Conservation (phyloP, 1,140 invertebrate species). For the Fopius arisanus region DNA sequence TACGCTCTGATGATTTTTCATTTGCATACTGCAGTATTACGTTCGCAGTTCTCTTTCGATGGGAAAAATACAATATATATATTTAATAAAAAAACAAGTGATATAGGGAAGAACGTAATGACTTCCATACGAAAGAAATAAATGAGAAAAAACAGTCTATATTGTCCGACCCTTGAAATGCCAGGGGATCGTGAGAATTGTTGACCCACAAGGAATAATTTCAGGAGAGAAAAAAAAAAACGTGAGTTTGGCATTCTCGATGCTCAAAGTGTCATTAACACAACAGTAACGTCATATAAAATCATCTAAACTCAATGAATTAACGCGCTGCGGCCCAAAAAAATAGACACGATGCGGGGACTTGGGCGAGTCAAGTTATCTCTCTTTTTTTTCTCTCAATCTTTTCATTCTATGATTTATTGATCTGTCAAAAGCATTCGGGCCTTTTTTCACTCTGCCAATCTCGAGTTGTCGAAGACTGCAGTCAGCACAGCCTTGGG, state of each 20-base stretch:
- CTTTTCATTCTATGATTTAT: too few relatives aligned
- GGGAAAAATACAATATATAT: slow-evolving; percentile 4
- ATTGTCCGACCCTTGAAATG: background rate
- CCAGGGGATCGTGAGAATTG: background rate
- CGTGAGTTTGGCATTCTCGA: too few relatives aligned
- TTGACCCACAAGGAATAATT: background rate
- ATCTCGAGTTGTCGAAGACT: background rate
- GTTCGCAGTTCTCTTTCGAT: background rate
- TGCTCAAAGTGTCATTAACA: background rate
- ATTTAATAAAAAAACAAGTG: background rate
- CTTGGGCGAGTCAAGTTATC: too few relatives aligned
- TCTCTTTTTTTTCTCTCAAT: background rate
- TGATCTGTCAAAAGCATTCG: too few relatives aligned
- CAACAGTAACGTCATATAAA: background rate
- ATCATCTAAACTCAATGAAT: background rate
- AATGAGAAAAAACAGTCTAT: slow-evolving; percentile 10
- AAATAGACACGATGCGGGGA: background rate
- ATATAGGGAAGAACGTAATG: background rate
- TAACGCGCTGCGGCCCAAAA: too few relatives aligned
- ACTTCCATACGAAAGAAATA: background rate
- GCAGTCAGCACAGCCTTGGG: background rate
- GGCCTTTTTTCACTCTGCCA: background rate
- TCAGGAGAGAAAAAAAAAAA: too few relatives aligned
- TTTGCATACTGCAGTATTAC: background rate
- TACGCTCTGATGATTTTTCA: background rate